A percentile compares a stretch with the other conserved stretches of the same genome.
phyloP scores from a whole-genome alignment of 2,113 vertebrate species.

The Notiomystis cincta region DNA sequence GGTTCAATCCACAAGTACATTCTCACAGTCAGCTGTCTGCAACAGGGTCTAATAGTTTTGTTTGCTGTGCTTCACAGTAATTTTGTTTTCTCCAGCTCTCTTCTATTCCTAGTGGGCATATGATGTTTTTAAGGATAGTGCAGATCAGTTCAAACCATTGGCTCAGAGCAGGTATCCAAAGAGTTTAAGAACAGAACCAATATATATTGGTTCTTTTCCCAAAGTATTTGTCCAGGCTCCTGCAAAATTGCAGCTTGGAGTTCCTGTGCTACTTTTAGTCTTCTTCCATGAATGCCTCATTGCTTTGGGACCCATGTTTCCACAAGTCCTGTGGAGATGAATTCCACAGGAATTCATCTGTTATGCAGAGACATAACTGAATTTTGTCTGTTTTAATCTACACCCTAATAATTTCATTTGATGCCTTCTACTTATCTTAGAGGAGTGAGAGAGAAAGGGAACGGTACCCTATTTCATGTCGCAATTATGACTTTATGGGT shows the following conservation, averaged over 20 bases:
- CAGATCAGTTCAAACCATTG: background rate
- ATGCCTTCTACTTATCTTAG: background rate
- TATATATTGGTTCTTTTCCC: background rate
- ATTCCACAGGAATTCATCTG: background rate
- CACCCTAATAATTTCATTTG: background rate
- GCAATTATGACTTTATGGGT: background rate
- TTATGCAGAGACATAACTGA: background rate
- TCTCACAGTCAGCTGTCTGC: background rate
- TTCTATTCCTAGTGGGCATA: background rate
- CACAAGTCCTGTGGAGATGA: background rate
- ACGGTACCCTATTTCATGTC: background rate
- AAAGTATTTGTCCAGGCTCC: background rate
- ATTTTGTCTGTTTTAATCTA: background rate
- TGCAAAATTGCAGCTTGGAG: background rate
- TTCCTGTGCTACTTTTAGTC: background rate
- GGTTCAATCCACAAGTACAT: background rate
- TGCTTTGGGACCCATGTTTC: background rate
- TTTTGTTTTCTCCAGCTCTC: background rate
- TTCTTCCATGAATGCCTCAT: background rate
- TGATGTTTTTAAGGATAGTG: background rate
- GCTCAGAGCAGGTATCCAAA: background rate
- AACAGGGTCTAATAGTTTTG: background rate
- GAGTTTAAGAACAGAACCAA: background rate
- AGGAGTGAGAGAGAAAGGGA: background rate
- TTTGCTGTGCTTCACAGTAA: background rate